Percentiles rank a stretch among this genome's conserved stretches.
These are phyloP conservation scores for Microplitis mediator DNA, from an alignment of 1,140 invertebrate genomes.

Conservation along the genomic window DNA sequence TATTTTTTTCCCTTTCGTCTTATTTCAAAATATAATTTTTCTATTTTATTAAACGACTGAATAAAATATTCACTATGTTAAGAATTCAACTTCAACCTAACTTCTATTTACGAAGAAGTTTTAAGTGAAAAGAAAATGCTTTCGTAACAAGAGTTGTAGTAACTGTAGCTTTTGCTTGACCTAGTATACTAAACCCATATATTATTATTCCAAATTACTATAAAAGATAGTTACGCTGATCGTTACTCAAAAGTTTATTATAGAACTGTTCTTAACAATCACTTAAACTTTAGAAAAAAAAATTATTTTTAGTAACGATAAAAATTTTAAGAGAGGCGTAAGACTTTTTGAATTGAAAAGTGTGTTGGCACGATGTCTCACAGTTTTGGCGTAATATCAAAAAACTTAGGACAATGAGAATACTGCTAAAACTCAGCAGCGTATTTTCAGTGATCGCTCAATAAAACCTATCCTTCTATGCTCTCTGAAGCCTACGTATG, in stretches of 20 bases:
- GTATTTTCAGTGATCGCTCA: constrained; percentile 8
- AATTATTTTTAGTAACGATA: neutral
- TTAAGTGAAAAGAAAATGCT: constrained; percentile 2
- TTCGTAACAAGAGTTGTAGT: neutral
- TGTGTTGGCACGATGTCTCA: neutral
- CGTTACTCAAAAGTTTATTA: neutral
- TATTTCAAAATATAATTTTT: too few species aligned
- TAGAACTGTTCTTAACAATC: neutral
- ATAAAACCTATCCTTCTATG: neutral
- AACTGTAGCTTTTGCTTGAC: neutral
- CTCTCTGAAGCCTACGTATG: neutral
- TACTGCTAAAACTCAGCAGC: neutral
- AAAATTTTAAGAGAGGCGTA: neutral
- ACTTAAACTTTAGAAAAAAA: neutral
- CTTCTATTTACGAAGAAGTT: neutral
- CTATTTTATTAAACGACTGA: too few species aligned
- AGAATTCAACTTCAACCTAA: neutral
- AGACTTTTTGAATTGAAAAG: neutral
- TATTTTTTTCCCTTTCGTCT: too few species aligned
- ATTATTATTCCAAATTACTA: neutral
- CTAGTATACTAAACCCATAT: neutral
- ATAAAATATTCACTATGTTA: neutral
- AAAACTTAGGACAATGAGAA: neutral
- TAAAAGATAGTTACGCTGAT: neutral
- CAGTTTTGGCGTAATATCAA: neutral